Base-by-base conservation (phyloP, 2,888 invertebrate genomes). In the Morpho deidamia region DNA sequence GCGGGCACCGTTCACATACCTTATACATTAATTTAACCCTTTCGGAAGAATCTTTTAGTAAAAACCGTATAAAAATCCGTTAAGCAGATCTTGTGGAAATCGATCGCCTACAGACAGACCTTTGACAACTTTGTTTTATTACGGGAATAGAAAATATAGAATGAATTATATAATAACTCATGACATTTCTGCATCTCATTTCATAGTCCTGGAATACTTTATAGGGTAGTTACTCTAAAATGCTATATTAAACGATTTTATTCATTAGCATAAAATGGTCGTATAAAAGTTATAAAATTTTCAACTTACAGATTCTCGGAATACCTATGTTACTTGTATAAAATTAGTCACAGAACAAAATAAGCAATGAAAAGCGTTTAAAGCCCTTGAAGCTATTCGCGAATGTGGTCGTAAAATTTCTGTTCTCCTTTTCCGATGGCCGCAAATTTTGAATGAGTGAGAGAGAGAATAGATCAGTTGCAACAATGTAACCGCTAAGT, bases 331-430 rank as follows among this genome's bases (percentile, higher is more conserved):
- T 69, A 64, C 70, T 66, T 67, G 79, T 72, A 79, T 83, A 81
- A 83, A 85, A 85, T 85, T 85, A 84, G 85, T 84, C 80, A 74
- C 74, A 78, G 71, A 63, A 70, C 81, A 83, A 84, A 85, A 83
- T 83, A 81, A 85, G 82, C 80, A 81, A 84, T 82, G 78, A 78
- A 49, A 84, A 81, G 69, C 71, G 70, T 72, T 76, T 73, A 74
- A 74, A 64, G 73, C 77, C 79, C 77, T 77, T 67, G 67, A 65
- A 74, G 77, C 76, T 74, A 77, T 81, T 76, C 82, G 75, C 76
- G 77, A 80, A 66, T 72, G 70, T 71, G 73, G 71, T 83, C 85
- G 78, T 85, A 83, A 86, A 86, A 77, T 65, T 69, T 63, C 64
- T 65, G 37, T 65, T 60, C 51, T 76, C 79, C 66, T 71, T 63